These are phyloP conservation scores for Latrodectus geometricus DNA, from an alignment of 1,140 invertebrate genomes.

Conservation along the genomic window DNA sequence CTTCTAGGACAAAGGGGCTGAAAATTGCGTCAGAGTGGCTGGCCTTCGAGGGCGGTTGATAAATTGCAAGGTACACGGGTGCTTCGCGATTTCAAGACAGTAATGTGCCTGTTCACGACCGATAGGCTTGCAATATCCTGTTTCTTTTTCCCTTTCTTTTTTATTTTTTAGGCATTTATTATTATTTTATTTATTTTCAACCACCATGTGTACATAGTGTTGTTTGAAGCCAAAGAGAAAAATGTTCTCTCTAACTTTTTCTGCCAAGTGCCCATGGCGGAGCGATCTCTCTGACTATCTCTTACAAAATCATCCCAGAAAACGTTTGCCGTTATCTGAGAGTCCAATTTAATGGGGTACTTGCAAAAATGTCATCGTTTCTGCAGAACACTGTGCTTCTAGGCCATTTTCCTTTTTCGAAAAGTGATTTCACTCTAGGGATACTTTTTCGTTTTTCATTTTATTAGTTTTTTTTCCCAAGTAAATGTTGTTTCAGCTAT, in stretches of 20 bases:
- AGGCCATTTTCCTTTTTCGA: slow-evolving; percentile 24
- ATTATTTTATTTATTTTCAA: slow-evolving; percentile 38
- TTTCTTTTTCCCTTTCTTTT: background rate
- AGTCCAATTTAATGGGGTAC: slow-evolving; percentile 55
- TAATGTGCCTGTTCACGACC: slow-evolving; percentile 40
- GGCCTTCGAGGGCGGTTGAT: slow-evolving; percentile 43
- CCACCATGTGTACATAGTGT: background rate
- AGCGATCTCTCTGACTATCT: slow-evolving; percentile 18
- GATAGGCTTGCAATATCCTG: slow-evolving; percentile 8
- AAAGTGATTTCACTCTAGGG: slow-evolving; percentile 32
- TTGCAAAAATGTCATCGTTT: slow-evolving; percentile 51
- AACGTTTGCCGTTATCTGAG: slow-evolving; percentile 46
- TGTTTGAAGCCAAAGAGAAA: slow-evolving; percentile 5
- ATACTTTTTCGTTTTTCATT: slow-evolving; percentile 16
- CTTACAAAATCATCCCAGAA: slow-evolving; percentile 45
- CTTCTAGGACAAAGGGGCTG: slow-evolving; percentile 32
- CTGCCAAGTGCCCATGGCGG: slow-evolving; percentile 38
- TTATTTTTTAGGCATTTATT: slow-evolving; percentile 20
- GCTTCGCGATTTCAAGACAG: slow-evolving; percentile 39
- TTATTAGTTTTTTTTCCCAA: background rate
- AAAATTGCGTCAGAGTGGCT: slow-evolving; percentile 22
- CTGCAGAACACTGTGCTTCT: slow-evolving; percentile 1
- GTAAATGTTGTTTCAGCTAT: background rate
- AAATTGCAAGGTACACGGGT: slow-evolving; percentile 30
- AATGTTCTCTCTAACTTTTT: slow-evolving; percentile 48